These are phyloP conservation scores for Hyperopisus bebe DNA, from an alignment of 2,113 vertebrate species.

Conservation along the genomic window DNA sequence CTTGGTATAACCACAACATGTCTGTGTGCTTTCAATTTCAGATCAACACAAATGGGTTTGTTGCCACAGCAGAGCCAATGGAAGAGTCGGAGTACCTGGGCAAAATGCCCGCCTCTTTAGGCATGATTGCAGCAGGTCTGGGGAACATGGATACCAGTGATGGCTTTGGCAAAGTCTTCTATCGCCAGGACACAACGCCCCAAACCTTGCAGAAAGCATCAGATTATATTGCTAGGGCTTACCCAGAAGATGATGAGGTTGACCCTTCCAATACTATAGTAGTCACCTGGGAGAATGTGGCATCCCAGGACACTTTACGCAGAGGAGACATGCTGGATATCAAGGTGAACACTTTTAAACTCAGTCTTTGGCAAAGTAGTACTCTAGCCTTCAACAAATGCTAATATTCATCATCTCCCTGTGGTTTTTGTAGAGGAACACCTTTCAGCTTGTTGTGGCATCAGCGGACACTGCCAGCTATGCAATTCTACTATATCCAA, in stretches of 20 bases:
- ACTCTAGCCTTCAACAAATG: background rate
- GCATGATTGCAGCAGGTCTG: slow-evolving; percentile 71
- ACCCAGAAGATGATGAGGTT: slow-evolving; percentile 55
- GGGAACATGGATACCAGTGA: slow-evolving; percentile 78
- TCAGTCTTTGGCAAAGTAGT: background rate
- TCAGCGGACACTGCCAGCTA: slow-evolving; percentile 72
- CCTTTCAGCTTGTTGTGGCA: slow-evolving; percentile 83
- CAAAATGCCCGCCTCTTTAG: slow-evolving; percentile 69
- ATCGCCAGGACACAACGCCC: slow-evolving; percentile 66
- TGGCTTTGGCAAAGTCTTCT: slow-evolving; percentile 68
- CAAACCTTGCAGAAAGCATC: slow-evolving; percentile 49
- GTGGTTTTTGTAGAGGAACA: slow-evolving; percentile 73
- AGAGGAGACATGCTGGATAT: slow-evolving; percentile 44
- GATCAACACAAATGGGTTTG: slow-evolving; percentile 83
- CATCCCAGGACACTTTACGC: slow-evolving; percentile 45
- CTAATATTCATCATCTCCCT: background rate
- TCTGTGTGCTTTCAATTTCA: slow-evolving; percentile 41
- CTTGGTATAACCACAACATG: background rate
- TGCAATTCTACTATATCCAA: slow-evolving; percentile 80
- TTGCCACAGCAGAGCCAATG: slow-evolving; percentile 61
- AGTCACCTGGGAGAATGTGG: slow-evolving; percentile 81
- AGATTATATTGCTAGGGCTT: slow-evolving; percentile 61
- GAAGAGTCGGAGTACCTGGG: slow-evolving; percentile 64
- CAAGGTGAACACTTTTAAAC: slow-evolving; percentile 54
- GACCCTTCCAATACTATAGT: slow-evolving; percentile 59